A percentile compares a stretch with the other conserved stretches of the same genome.
Conservation (phyloP, 2,797 vertebrate genomes). For the Arctocebus calabarensis region DNA sequence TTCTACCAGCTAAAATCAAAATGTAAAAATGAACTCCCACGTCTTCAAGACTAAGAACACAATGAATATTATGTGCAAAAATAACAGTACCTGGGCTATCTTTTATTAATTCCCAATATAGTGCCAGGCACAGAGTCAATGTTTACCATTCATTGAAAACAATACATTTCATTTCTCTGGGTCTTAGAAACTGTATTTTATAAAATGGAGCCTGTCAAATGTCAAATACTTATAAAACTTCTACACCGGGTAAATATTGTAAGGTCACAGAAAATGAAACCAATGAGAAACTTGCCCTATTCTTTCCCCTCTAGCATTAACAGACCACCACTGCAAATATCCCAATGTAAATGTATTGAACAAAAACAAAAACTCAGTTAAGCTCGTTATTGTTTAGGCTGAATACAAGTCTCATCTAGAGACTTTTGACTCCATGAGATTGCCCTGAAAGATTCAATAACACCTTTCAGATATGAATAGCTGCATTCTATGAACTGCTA, state of each 20-base stretch:
- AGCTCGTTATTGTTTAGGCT: background rate
- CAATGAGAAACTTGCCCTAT: background rate
- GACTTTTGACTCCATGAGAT: background rate
- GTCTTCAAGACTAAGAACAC: background rate
- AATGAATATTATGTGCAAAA: background rate
- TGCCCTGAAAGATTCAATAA: background rate
- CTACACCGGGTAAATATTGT: background rate
- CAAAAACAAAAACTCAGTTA: background rate
- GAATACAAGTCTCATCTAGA: background rate
- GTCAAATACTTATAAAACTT: background rate
- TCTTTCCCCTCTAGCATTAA: background rate
- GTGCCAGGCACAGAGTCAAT: background rate
- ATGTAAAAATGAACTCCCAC: background rate
- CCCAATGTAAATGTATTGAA: background rate
- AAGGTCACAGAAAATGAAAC: background rate
- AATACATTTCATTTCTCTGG: background rate
- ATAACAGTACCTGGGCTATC: background rate
- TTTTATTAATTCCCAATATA: background rate
- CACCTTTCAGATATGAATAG: background rate
- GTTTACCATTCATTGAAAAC: conserved; percentile 2
- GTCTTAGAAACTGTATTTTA: background rate
- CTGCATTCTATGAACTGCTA: background rate
- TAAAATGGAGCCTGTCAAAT: background rate
- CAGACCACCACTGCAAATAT: background rate
- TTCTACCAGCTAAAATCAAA: conserved; percentile 12